Evolutionary conservation across 2,113 vertebrate genomes (phyloP).

Genomic region (Pomatorhinus ruficollis): DNA sequence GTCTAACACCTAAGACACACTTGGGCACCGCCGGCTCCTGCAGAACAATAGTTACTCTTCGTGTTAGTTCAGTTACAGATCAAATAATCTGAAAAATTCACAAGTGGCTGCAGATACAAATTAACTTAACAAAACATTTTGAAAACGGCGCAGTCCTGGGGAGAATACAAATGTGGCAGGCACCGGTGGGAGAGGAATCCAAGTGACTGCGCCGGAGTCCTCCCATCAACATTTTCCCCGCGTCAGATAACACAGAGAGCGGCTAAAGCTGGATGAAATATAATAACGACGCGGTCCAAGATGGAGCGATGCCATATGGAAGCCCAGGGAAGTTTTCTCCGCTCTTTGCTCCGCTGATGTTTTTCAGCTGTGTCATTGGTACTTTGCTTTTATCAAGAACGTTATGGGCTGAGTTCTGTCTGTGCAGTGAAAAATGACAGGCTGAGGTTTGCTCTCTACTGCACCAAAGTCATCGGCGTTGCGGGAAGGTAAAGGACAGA

Average conservation of each 20-base stretch:
- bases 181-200: neutral
- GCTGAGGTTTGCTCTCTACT: neutral
- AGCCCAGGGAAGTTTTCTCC: slow-evolving; percentile 47
- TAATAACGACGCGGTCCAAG: neutral
- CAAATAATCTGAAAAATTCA: slow-evolving; percentile 48
- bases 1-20: neutral
- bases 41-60: slow-evolving; percentile 23
- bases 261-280: slow-evolving; percentile 2
- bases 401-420: neutral
- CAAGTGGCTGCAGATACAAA: slow-evolving; percentile 59
- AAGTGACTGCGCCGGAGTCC: neutral
- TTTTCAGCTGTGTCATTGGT: slow-evolving; percentile 65
- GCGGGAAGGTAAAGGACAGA: slow-evolving; percentile 22
- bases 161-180: slow-evolving; percentile 38
- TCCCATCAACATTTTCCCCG: slow-evolving; percentile 29
- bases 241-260: neutral
- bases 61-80: slow-evolving; percentile 50
- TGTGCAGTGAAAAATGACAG: slow-evolving; percentile 7
- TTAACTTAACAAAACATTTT: slow-evolving; percentile 57
- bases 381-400: slow-evolving; percentile 10
- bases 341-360: slow-evolving; percentile 45
- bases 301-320: slow-evolving; percentile 51
- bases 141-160: neutral
- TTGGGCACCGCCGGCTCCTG: neutral
- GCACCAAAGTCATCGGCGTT: slow-evolving; percentile 10